These are phyloP conservation scores for Isoperla grammatica DNA, from an alignment of 2,888 invertebrate genomes.

Conservation along the genomic window DNA sequence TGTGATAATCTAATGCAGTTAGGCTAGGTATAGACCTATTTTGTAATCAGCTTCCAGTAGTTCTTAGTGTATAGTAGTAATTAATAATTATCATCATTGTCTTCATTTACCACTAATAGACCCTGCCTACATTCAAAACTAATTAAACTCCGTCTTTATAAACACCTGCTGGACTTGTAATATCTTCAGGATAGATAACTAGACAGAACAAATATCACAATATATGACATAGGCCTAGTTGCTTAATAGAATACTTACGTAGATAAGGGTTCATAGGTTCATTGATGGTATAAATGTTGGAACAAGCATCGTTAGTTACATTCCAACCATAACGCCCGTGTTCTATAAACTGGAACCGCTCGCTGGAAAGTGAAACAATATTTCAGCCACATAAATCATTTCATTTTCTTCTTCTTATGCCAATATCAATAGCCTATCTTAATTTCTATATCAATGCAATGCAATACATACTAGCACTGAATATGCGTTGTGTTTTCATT, in stretches of 20 bases:
- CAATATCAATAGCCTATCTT: background rate
- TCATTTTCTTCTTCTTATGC: no score
- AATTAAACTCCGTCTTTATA: no score
- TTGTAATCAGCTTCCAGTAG: background rate
- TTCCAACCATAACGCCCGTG: slow-evolving; percentile 44
- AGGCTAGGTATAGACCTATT: no score
- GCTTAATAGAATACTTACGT: no score
- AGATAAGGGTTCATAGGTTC: slow-evolving; percentile 39
- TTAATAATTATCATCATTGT: background rate
- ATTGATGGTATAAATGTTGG: slow-evolving; percentile 35
- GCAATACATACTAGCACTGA: background rate
- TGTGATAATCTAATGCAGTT: background rate
- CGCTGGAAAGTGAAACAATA: no score
- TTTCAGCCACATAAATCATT: no score
- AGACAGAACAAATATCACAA: no score
- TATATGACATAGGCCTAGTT: no score
- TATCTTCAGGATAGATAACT: background rate
- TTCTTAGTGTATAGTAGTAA: background rate
- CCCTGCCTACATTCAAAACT: no score
- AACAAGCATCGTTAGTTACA: slow-evolving; percentile 37
- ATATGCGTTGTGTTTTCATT: no score
- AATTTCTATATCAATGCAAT: background rate
- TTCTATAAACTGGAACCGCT: slow-evolving; percentile 38
- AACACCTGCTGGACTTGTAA: background rate
- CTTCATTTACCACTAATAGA: background rate